These are phyloP conservation scores for Alligator sinensis DNA, from an alignment of 2,113 vertebrate species.

Conservation along the genomic window DNA sequence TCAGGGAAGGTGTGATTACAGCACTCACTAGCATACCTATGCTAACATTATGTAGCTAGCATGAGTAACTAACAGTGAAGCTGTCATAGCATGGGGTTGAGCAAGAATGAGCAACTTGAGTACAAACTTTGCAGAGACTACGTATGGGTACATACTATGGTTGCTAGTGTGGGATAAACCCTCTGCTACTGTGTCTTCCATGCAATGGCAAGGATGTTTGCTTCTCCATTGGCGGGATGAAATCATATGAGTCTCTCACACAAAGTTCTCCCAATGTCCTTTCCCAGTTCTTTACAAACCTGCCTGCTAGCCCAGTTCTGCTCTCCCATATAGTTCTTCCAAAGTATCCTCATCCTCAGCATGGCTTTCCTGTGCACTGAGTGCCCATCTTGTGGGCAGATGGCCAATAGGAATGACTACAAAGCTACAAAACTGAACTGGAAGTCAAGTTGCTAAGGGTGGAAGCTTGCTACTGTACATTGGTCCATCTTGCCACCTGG, in stretches of 20 bases:
- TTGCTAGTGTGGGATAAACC: neutral
- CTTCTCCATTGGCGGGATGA: neutral
- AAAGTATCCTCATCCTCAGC: neutral
- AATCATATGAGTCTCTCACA: neutral
- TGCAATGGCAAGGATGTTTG: neutral
- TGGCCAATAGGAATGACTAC: neutral
- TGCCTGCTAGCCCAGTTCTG: neutral
- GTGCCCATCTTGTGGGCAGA: neutral
- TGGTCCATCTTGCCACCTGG: neutral
- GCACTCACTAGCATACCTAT: too few species aligned
- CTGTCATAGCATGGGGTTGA: too few species aligned
- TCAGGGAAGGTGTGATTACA: neutral
- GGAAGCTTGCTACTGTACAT: neutral
- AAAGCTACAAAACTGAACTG: neutral
- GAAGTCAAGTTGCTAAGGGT: neutral
- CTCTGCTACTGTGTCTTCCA: neutral
- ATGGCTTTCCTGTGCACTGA: neutral
- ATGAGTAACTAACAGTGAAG: too few species aligned
- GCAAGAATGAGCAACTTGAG: too few species aligned
- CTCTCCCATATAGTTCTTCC: neutral
- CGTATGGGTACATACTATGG: too few species aligned
- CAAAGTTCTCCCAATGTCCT: neutral
- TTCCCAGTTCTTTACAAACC: neutral
- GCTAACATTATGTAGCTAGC: too few species aligned
- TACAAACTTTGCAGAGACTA: too few species aligned